phyloP scores from a whole-genome alignment of 64 coral and sea anemone genomes.

The Actinia equina region DNA sequence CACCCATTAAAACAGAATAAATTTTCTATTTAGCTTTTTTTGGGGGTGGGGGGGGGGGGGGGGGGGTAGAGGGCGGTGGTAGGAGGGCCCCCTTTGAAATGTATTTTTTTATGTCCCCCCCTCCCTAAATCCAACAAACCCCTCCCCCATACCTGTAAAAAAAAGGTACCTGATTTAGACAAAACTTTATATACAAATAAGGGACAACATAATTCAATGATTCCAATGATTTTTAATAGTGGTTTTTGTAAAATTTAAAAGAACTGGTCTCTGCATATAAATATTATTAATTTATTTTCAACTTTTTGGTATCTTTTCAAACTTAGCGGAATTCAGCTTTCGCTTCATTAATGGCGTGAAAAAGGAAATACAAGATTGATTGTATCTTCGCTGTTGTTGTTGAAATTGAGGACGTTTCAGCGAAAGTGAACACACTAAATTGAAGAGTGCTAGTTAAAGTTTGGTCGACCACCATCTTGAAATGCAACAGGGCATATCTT shows the following conservation, averaged over 20 bases:
- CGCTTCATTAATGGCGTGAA: not conserved
- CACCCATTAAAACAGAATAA: too few species aligned
- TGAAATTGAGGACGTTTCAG: not conserved
- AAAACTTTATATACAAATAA: not conserved
- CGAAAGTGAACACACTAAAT: not conserved
- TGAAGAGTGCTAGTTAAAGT: not conserved
- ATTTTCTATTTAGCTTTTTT: too few species aligned
- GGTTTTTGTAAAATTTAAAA: constrained; percentile 16
- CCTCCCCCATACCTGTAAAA: too few species aligned
- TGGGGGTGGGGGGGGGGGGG: too few species aligned
- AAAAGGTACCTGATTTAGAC: too few species aligned
- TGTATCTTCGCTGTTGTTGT: not conserved
- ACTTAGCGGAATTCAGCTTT: not conserved
- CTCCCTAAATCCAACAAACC: too few species aligned
- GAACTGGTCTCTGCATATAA: constrained; percentile 22
- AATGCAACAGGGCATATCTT: not conserved
- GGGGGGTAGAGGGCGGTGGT: too few species aligned
- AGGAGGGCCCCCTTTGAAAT: too few species aligned
- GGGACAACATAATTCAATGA: not conserved
- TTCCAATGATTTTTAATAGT: constrained; percentile 11
- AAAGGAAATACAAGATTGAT: not conserved
- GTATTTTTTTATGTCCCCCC: too few species aligned
- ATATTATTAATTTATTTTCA: constrained; percentile 5
- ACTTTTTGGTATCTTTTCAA: not conserved
- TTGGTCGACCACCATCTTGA: not conserved